Conservation (phyloP, 2,113 vertebrate genomes). For the Trochalopteron elliotii region DNA sequence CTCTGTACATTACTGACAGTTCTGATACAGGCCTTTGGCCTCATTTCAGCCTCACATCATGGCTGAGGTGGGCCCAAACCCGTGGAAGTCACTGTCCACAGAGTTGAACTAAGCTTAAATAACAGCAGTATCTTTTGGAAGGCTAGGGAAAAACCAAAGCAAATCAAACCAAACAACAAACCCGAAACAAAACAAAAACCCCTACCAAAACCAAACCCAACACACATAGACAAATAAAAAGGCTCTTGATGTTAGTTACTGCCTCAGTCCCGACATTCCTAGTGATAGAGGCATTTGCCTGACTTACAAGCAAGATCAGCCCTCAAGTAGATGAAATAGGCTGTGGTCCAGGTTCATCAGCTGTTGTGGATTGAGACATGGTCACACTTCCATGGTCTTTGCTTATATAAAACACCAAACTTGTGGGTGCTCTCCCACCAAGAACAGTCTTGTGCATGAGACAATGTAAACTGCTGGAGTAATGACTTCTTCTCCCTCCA, state of each 20-base stretch:
- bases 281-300: neutral
- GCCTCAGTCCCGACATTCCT: neutral
- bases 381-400: neutral
- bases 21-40: neutral
- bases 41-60: neutral
- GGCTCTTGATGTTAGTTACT: neutral
- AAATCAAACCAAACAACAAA: neutral
- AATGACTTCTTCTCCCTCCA: neutral
- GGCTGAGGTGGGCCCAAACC: neutral
- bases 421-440: neutral
- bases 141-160: neutral
- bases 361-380: rapidly evolving
- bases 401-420: neutral
- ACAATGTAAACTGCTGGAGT: neutral
- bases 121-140: neutral
- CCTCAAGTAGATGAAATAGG: neutral
- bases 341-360: neutral
- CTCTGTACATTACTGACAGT: neutral
- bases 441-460: neutral
- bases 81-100: neutral
- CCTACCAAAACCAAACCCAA: neutral
- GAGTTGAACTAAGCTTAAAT: neutral
- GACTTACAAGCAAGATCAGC: neutral
- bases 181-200: neutral
- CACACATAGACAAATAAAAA: neutral